Percentiles rank a stretch among this genome's conserved stretches.
These are phyloP conservation scores for Zygothrica quintamaculata DNA, from an alignment of 2,888 invertebrate genomes.

Conservation along the genomic window DNA sequence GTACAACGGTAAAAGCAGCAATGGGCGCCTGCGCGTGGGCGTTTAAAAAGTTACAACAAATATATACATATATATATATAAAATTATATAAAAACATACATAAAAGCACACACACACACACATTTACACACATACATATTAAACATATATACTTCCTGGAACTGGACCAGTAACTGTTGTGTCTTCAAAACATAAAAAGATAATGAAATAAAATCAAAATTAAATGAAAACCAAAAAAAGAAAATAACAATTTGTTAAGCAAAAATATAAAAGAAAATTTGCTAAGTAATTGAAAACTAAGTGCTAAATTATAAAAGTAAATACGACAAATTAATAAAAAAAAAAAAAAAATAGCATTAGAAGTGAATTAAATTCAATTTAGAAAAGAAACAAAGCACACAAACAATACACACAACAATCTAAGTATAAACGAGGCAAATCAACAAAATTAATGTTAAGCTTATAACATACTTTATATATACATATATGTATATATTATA, in stretches of 20 bases:
- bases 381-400: conserved; percentile 32
- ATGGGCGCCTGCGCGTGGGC: conserved; percentile 14
- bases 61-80: conserved; percentile 24
- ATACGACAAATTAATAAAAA: conserved; percentile 20
- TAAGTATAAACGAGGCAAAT: conserved; percentile 22
- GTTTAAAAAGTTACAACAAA: conserved; percentile 33
- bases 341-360: conserved; percentile 59
- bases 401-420: conserved; percentile 10
- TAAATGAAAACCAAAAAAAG: conserved; percentile 41
- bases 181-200: conserved; percentile 82
- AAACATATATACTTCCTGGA: conserved; percentile 83
- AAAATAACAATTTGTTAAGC: conserved; percentile 53
- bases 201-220: conserved; percentile 49
- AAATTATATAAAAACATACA: conserved; percentile 7
- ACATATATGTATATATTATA: conserved; percentile 14
- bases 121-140: conserved; percentile 53
- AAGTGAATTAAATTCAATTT: conserved; percentile 69
- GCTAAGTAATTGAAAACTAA: conserved; percentile 62
- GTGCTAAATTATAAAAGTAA: conserved; percentile 64
- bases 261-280: conserved; percentile 41
- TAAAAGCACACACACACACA: conserved; percentile 25
- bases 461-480: too few species aligned
- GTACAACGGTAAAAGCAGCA: conserved; percentile 63
- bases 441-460: conserved; percentile 26
- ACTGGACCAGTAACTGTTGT: conserved; percentile 85